These are phyloP conservation scores for Pachycephala philippinensis DNA, from an alignment of 2,113 vertebrate species.

Conservation along the genomic window DNA sequence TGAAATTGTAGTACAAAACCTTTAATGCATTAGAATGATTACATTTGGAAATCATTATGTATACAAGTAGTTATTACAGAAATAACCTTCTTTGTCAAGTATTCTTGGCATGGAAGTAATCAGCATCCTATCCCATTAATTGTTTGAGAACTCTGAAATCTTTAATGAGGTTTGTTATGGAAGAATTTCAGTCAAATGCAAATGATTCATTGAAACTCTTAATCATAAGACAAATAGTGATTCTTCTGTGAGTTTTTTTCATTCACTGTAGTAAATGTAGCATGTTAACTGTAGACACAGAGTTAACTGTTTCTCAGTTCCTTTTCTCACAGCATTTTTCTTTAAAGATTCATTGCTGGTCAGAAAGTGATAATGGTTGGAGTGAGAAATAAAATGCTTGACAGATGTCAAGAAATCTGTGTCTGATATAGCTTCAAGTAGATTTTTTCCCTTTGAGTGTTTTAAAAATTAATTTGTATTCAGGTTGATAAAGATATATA, in stretches of 20 bases:
- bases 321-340: constrained; percentile 22
- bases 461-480: constrained; percentile 18
- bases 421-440: background rate
- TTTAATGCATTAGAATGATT: constrained; percentile 36
- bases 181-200: constrained; percentile 56
- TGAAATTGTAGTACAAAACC: constrained; percentile 31
- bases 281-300: background rate
- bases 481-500: background rate
- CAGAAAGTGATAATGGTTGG: background rate
- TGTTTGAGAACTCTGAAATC: constrained; percentile 65
- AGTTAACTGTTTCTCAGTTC: background rate
- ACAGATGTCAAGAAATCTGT: background rate
- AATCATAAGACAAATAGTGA: constrained; percentile 40
- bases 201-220: constrained; percentile 61
- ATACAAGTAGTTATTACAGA: constrained; percentile 50
- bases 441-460: background rate
- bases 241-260: background rate
- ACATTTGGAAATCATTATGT: constrained; percentile 53
- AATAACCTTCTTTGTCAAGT: constrained; percentile 55
- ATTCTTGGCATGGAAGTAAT: constrained; percentile 57
- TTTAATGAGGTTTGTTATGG: constrained; percentile 31
- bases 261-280: background rate
- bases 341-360: background rate
- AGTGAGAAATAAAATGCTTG: background rate
- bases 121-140: constrained; percentile 53